Percentiles rank a stretch among this genome's conserved stretches.
Conservation (phyloP, 2,888 invertebrate species). For the Melieria omissa region DNA sequence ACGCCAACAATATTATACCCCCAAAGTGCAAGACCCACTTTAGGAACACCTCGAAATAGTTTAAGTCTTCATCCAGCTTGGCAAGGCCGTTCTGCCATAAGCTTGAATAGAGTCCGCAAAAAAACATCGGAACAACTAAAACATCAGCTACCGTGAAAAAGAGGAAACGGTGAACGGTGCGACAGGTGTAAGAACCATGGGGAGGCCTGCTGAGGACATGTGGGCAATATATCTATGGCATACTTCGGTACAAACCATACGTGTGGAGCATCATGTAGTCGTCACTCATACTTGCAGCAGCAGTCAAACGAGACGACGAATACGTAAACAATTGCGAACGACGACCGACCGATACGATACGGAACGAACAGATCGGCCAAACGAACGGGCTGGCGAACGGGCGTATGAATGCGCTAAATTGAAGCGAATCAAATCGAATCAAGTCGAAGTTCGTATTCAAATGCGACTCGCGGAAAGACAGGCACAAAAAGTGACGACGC, state of each 20-base stretch:
- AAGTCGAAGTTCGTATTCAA: slow-evolving; percentile 6
- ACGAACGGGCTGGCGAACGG: slow-evolving; percentile 22
- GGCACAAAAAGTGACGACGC: neutral
- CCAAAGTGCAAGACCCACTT: no score
- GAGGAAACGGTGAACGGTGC: no score
- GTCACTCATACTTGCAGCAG: slow-evolving; percentile 66
- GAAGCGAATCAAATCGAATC: slow-evolving; percentile 20
- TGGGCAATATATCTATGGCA: slow-evolving; percentile 1
- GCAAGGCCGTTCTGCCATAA: no score
- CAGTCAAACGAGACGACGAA: slow-evolving; percentile 46
- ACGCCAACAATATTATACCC: no score
- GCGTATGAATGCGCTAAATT: slow-evolving; percentile 9
- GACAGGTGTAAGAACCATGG: no score
- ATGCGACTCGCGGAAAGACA: neutral
- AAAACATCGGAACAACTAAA: no score
- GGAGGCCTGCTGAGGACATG: neutral
- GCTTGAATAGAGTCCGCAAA: no score
- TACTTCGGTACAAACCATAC: slow-evolving; percentile 63
- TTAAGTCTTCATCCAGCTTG: no score
- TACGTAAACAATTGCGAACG: slow-evolving; percentile 27
- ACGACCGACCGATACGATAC: slow-evolving; percentile 25
- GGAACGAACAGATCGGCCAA: slow-evolving; percentile 17
- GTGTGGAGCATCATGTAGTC: slow-evolving; percentile 62
- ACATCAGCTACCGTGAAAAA: no score
- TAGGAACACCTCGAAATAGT: no score